Evolutionary conservation across 2,113 vertebrate genomes (phyloP), one percentile per base, ranked within the genome.

Genomic region (Rissa tridactyla): DNA sequence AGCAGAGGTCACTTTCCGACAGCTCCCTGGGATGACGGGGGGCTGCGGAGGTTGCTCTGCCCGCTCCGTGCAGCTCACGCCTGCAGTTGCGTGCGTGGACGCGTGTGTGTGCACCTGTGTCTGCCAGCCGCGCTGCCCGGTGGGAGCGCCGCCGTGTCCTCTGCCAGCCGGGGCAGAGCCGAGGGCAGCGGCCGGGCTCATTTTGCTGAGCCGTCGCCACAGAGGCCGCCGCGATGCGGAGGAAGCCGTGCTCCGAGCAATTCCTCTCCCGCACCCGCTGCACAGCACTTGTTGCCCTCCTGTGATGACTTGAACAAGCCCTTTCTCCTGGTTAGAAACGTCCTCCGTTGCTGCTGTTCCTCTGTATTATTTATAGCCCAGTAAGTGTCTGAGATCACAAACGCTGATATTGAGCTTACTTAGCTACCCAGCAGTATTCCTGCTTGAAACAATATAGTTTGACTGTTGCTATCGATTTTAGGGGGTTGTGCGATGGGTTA

Each of bases 381-480:
- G 96, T 96, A 97, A 98, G 98, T 95, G 97, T 97, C 98, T 97
- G 97, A 85, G 89, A 66, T 97, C 96, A 82, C 95, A 97, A 97
- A 96, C 70, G 72, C 94, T 96, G 86, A 95, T 97, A 98, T 96
- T 69, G 93, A 98, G 96, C 96, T 96, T 89, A 7, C 97, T 97
- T 95, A 98, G 97, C 97, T 96, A 85, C 97, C 97, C 98, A 94
- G 96, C 98, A 97, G 97, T 96, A 91, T 92, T 96, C 98, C 98
- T 57, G 46, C 97, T 97, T 97, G 98, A 98, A 98, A 98, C 98
- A 97, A 98, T 98, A 89, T 95, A 82, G 94, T 94, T 95, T 98
- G 98, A 98, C 98, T 96, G 98, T 97, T 97, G 98, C 98, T 98
- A 99, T 99, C 97, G 98, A 99, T 99, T 97, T 94, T 52, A 97